Evolutionary conservation across 2,797 vertebrate species (phyloP).

Genomic region (Percopsis omiscomaycus): DNA sequence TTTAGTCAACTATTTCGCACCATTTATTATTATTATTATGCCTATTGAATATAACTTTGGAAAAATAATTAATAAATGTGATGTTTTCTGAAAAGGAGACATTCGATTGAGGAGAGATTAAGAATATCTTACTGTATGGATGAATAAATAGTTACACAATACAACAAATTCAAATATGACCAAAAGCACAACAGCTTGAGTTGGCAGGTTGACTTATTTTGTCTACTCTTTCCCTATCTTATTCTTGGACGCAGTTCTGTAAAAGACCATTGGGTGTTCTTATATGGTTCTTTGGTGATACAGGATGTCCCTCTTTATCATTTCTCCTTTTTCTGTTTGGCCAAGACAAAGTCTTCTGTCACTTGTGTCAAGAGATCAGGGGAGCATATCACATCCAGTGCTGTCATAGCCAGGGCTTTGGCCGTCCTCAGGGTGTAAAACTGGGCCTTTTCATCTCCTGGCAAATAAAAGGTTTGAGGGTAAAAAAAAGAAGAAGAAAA

Average conservation of each 20-base stretch:
- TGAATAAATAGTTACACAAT: slow-evolving; percentile 8
- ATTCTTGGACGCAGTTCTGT: background rate
- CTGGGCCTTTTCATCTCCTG: slow-evolving; percentile 86
- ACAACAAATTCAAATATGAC: slow-evolving; percentile 5
- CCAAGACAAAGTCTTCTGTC: slow-evolving; percentile 75
- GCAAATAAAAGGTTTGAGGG: slow-evolving; percentile 17
- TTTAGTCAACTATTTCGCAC: slow-evolving; percentile 17
- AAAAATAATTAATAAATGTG: slow-evolving; percentile 63
- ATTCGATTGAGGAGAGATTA: slow-evolving; percentile 20
- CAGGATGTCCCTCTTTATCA: background rate
- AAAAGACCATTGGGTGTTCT: no score
- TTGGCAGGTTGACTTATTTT: no score
- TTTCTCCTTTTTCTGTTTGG: slow-evolving; percentile 68
- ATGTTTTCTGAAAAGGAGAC: slow-evolving; percentile 49
- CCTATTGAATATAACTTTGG: slow-evolving; percentile 18
- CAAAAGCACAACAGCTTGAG: no score
- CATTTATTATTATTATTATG: no score
- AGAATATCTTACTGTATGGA: background rate
- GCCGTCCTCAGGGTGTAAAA: slow-evolving; percentile 84
- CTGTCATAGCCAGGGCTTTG: slow-evolving; percentile 89
- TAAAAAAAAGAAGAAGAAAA: background rate
- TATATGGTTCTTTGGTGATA: no score
- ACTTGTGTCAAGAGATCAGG: slow-evolving; percentile 74
- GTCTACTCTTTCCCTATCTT: background rate
- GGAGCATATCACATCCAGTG: slow-evolving; percentile 84